These are phyloP conservation scores for Drosophila subquinaria DNA, from an alignment of 2,888 invertebrate genomes.

Conservation along the genomic window DNA sequence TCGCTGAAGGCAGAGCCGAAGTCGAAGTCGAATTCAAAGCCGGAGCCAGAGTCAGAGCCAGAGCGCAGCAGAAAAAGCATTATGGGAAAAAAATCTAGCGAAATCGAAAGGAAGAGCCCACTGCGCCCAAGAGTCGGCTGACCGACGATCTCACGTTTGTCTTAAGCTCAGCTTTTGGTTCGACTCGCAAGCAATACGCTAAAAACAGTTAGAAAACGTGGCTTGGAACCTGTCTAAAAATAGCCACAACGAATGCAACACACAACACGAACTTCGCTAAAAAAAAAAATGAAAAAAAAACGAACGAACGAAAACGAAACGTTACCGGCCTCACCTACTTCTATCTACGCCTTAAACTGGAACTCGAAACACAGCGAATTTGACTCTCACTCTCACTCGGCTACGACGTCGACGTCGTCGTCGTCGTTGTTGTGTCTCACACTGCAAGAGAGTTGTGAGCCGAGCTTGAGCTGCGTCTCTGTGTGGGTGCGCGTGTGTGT, in stretches of 20 bases:
- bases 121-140: constrained; percentile 63
- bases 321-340: constrained; percentile 71
- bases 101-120: constrained; percentile 85
- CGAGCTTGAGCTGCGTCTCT: constrained; percentile 24
- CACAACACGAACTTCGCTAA: constrained; percentile 57
- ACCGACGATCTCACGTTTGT: constrained; percentile 78
- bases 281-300: constrained; percentile 55
- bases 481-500: constrained; percentile 2
- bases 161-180: constrained; percentile 43
- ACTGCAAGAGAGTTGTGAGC: constrained; percentile 34
- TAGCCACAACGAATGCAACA: constrained; percentile 78
- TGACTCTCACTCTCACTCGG: constrained; percentile 46
- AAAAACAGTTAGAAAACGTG: constrained; percentile 85
- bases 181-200: constrained; percentile 62
- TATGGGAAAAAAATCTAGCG: constrained; percentile 83
- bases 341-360: constrained; percentile 52
- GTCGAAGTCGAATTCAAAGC: constrained; percentile 1
- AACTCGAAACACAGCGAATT: constrained; percentile 32
- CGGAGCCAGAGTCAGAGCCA: not conserved
- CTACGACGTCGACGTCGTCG: constrained; percentile 10
- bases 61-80: constrained; percentile 67
- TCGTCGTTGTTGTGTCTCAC: constrained; percentile 11
- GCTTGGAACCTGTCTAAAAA: constrained; percentile 84
- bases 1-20: constrained; percentile 15
- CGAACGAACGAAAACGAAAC: constrained; percentile 59